Evolutionary conservation across 2,113 vertebrate species (phyloP), one percentile per base, ranked within the genome.

Genomic region (Hypocryptadius cinnamomeus): DNA sequence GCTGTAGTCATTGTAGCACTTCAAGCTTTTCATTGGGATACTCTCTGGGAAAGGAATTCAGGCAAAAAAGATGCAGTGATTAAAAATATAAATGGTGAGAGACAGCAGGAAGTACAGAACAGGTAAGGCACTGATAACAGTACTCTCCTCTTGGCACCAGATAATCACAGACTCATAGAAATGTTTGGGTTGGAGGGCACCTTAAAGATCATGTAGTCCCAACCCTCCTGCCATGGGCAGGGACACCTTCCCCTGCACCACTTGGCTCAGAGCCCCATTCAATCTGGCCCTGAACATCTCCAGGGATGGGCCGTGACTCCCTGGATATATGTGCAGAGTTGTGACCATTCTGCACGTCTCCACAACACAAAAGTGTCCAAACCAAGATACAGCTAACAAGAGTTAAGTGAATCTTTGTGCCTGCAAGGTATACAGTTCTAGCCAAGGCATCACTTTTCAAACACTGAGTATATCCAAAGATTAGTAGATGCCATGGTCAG

Each of bases 1-100:
- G 4, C 6, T 87, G 79, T 98, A 98, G 96, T 98, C 97, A 5
- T 98, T 98, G 71, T 97, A 84, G 89, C 98, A 98, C 11, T 31
- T 73, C 69, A 98, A 94, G 53, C 94, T 98, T 59, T 97, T 89
- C 96, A 98, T 94, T 3, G 96, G 96, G 65, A 96, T 4, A 6
- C 95, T 98, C 60, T 86, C 98, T 98, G 94, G 48, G 70, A 85
- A 71, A 61, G 35, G 13, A 85, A 79, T 65, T 42, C 21, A 71
- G 35, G 21, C 3, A 66, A 68, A 35, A 51, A 76, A 79, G 3
- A 30, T 24, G 3, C 4, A 57, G 10, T 59, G 23, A 39, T 65
- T 85, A 81, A 31, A 82, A 81, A 54, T 13, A 7, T 13, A 72
- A 82, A 77, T 19, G 48, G 11, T 54, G 50, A 82, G 63, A 82